Base-by-base conservation (phyloP, 2,797 vertebrate genomes). In the Pachyuromys duprasi region DNA sequence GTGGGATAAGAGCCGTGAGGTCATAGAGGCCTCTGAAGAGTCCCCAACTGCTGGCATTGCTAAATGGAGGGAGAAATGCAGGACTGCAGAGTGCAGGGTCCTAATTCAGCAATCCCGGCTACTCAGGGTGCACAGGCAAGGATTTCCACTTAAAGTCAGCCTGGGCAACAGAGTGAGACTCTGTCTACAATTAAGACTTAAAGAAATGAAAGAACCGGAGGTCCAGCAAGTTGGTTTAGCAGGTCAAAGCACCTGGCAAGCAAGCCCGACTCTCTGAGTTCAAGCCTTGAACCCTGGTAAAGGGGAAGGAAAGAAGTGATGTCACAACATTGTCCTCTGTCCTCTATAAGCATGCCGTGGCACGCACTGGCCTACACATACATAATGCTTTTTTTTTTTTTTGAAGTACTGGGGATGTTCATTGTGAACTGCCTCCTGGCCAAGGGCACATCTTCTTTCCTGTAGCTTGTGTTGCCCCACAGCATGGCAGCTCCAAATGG, bases 401-500 rank as follows among this genome's bases (percentile, higher is more conserved):
- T 22, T 8, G n/a, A 67, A 49, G 42, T 24, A 1, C 45, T 8
- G 33, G 65, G 20, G 22, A 55, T 70, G 45, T 20, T 72, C 26
- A 26, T 8, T 15, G 0, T 1, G 65, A 63, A 7, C 8, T 0
- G 36, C 28, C 0, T 2, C 3, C 53, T 0, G 2, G n/a, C 31
- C 49, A 14, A 15, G 28, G 5, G 26, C 8, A 0, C 0, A 0
- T 9, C 9, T 55, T 55, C 2, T 63, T 55, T 5, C 7, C n/a
- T 12, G 8, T 18, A 12, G 53, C 45, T 3, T 36, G 60, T 12
- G 65, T 22, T 72, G 55, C 36, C 60, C 12, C 0, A 7, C 28
- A 14, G 55, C 33, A 24, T 33, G 67, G 86, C 0, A 0, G 31
- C 79, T 86, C 42, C 5, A 17, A 45, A 39, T 24, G 8, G 0